Evolutionary conservation across 2,888 invertebrate species (phyloP).

Genomic region (Sesia apiformis): DNA sequence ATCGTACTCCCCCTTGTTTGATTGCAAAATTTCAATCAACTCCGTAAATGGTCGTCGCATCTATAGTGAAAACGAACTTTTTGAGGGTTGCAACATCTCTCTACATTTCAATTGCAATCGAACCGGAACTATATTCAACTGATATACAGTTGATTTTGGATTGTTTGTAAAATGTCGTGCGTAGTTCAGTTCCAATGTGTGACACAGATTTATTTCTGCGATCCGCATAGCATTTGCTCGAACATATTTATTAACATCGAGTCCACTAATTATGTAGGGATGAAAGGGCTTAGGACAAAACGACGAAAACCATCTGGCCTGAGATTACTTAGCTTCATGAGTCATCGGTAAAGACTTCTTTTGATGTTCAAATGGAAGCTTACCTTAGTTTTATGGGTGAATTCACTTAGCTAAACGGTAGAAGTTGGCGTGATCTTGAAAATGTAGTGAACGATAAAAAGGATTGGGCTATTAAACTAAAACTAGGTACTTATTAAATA

Average conservation of each 20-base stretch:
- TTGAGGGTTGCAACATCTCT: slow-evolving; percentile 49
- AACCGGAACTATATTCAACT: slow-evolving; percentile 22
- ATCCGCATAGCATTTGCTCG: slow-evolving; percentile 58
- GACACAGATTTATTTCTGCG: slow-evolving; percentile 68
- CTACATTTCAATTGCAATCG: slow-evolving; percentile 18
- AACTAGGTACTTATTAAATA: too few species aligned
- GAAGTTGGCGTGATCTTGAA: slow-evolving; percentile 2
- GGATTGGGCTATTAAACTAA: too few species aligned
- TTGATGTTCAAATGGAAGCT: slow-evolving; percentile 14
- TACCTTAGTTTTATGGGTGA: slow-evolving; percentile 17
- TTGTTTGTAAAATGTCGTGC: slow-evolving; percentile 17
- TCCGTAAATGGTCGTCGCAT: slow-evolving; percentile 68
- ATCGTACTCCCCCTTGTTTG: slow-evolving; percentile 63
- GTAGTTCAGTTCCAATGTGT: slow-evolving; percentile 39
- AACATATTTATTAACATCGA: slow-evolving; percentile 52
- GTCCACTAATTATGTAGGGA: slow-evolving; percentile 54
- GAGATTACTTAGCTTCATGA: slow-evolving; percentile 6
- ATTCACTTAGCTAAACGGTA: slow-evolving; percentile 17
- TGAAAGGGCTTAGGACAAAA: slow-evolving; percentile 41
- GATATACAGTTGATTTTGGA: slow-evolving; percentile 16
- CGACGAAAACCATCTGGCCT: slow-evolving; percentile 39
- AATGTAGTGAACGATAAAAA: too few species aligned
- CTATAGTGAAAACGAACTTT: slow-evolving; percentile 65
- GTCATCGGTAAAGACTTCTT: slow-evolving; percentile 14
- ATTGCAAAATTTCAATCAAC: slow-evolving; percentile 74